Evolutionary conservation across 2,888 invertebrate species (phyloP), one percentile per base, ranked within the genome.

Genomic region (Rotaria magnacalcarata): DNA sequence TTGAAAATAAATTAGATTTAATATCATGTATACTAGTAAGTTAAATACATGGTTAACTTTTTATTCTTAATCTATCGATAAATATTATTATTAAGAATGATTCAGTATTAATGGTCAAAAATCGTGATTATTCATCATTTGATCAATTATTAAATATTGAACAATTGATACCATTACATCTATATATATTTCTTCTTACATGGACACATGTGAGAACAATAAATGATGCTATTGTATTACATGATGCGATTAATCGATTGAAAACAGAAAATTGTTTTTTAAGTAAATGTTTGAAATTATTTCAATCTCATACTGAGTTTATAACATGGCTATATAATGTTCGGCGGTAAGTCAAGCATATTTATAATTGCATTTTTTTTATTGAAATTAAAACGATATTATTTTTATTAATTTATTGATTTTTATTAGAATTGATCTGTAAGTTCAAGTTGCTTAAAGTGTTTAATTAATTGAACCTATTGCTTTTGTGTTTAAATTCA

Each of bases 101-200:
- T 80, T 21, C 47, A 80, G 24, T 47, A 80, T 47, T 14, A 80
- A 80, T 80, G 80, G n/a, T 80, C 10, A 47, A 47, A 47, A 80
- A 47, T 80, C 80, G 80, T n/a, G 80, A 80, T 47, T 80, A 80
- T 80, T 80, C 80, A 80, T 80, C 80, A 47, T 80, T 80, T 24
- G 80, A 80, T 80, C 80, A 80, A 80, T 47, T 80, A 47, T 80
- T 80, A 80, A n/a, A 47, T 47, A 80, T 80, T 47, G n/a, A 80
- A 47, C 47, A 43, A 80, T 80, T 80, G 5, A 11, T 24, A 47
- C n/a, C 80, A n/a, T 80, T 80, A 47, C 80, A 80, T 80, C 24
- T 80, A 0, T 47, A 47, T 47, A 47, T 80, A 47, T 80, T 80
- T 80, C 47, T 80, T 24, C 43, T 80, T 80, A 24, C 11, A 47